A percentile compares a stretch with the other conserved stretches of the same genome.
phyloP scores from a whole-genome alignment of 1,140 invertebrate species.

The Drosophila suzukii region DNA sequence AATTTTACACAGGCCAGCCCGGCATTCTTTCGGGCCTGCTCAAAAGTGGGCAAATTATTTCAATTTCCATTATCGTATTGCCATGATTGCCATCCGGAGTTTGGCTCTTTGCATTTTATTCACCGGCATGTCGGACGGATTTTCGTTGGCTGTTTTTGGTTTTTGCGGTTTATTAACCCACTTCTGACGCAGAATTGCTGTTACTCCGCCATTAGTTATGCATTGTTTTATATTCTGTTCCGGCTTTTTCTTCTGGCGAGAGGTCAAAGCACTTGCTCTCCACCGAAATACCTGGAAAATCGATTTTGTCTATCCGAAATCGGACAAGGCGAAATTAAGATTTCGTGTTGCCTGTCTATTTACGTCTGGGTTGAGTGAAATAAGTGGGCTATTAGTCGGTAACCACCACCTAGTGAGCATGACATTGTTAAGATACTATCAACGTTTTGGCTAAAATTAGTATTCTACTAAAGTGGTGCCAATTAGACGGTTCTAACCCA shows the following conservation, averaged over 20 bases:
- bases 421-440: background rate
- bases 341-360: background rate
- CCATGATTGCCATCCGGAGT: slow-evolving; percentile 54
- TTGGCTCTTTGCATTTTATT: slow-evolving; percentile 46
- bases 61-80: slow-evolving; percentile 82
- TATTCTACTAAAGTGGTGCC: background rate
- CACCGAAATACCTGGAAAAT: slow-evolving; percentile 1
- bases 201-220: slow-evolving; percentile 13
- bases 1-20: slow-evolving; percentile 46
- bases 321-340: slow-evolving; percentile 7
- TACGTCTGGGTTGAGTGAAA: background rate
- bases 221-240: slow-evolving; percentile 3
- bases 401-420: background rate
- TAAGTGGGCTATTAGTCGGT: background rate
- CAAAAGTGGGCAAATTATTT: slow-evolving; percentile 80
- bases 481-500: background rate
- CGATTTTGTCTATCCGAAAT: slow-evolving; percentile 9
- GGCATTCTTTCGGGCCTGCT: slow-evolving; percentile 48
- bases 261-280: slow-evolving; percentile 10
- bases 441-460: background rate
- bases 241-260: background rate
- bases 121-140: slow-evolving; percentile 46
- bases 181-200: slow-evolving; percentile 38
- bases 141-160: slow-evolving; percentile 33
- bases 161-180: slow-evolving; percentile 75